Conservation (phyloP, 2,797 vertebrate species). For the Micromesistius poutassou region DNA sequence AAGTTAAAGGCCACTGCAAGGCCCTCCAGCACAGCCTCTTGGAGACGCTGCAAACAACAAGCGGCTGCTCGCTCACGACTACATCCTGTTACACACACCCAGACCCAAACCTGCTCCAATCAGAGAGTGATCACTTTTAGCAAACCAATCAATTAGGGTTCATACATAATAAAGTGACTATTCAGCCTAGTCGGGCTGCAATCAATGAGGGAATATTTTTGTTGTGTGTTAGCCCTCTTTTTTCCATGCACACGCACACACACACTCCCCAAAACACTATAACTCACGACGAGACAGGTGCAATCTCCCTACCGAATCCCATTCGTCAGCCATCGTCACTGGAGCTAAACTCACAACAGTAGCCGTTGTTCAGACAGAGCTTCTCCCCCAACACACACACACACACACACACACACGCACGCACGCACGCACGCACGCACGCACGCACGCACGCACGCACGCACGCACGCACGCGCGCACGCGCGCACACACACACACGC, state of each 20-base stretch:
- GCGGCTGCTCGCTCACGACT: too few relatives aligned
- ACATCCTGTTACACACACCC: not conserved
- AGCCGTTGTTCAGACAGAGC: constrained; percentile 43
- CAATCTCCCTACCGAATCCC: constrained; percentile 64
- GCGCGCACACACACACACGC: not conserved
- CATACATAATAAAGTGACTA: constrained; percentile 48
- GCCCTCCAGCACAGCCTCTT: not conserved
- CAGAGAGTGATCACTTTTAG: constrained; percentile 24
- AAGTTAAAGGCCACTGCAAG: not conserved
- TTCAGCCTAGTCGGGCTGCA: constrained; percentile 42
- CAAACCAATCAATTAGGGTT: constrained; percentile 27
- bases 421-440: too few relatives aligned
- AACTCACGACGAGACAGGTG: constrained; percentile 36
- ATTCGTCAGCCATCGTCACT: constrained; percentile 47
- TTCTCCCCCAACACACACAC: too few relatives aligned
- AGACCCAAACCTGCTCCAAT: not conserved
- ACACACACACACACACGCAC: too few relatives aligned
- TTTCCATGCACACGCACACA: constrained; percentile 39
- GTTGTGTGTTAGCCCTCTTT: constrained; percentile 50
- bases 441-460: too few relatives aligned
- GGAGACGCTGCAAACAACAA: too few relatives aligned
- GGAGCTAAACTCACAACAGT: constrained; percentile 35
- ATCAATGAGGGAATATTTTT: constrained; percentile 39
- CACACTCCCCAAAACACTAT: constrained; percentile 44
- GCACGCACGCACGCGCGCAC: too few relatives aligned